phyloP scores from a whole-genome alignment of 2,113 vertebrate genomes.

The Stomatorhinus ivindoensis region DNA sequence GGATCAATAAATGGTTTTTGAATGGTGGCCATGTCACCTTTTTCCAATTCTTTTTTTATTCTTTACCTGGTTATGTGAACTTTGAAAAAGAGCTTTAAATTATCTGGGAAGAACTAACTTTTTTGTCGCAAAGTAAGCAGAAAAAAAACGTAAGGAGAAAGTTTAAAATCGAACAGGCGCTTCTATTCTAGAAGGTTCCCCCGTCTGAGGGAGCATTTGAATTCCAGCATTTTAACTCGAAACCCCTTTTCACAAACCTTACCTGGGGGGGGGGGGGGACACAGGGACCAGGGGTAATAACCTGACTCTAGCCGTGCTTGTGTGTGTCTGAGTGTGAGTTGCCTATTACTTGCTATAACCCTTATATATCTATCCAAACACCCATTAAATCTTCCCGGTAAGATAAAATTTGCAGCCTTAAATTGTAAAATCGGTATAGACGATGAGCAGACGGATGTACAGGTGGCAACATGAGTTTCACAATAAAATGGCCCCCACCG shows the following conservation, averaged over 20 bases:
- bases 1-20: neutral
- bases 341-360: neutral
- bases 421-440: neutral
- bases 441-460: neutral
- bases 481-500: neutral
- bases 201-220: neutral
- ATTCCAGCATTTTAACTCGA: neutral
- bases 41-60: neutral
- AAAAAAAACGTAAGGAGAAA: neutral
- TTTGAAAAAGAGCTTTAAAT: neutral
- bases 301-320: neutral
- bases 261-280: neutral
- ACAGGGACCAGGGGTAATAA: neutral
- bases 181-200: neutral
- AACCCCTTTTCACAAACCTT: neutral
- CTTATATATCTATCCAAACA: neutral
- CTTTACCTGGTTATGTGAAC: neutral
- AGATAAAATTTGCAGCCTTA: neutral
- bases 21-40: neutral
- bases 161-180: neutral
- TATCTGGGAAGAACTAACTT: neutral
- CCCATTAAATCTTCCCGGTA: neutral
- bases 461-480: neutral
- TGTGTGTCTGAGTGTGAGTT: neutral
- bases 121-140: neutral